Evolutionary conservation across 2,888 invertebrate species (phyloP).

Genomic region (Dicycla oo): DNA sequence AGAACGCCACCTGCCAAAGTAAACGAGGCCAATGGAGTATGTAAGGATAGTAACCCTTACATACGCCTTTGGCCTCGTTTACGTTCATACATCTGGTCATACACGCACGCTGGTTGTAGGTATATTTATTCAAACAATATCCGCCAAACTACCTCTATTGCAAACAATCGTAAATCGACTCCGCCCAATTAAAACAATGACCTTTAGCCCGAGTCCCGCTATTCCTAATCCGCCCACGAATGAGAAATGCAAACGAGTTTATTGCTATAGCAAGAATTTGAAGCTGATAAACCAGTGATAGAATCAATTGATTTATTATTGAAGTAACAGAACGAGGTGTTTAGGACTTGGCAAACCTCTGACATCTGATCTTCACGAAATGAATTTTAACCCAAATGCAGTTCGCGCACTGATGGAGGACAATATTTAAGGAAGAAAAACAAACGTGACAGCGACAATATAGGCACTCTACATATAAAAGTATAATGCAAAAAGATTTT

Average conservation of each 20-base stretch:
- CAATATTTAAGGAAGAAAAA: not conserved
- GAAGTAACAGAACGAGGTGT: not conserved
- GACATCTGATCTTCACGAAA: not conserved
- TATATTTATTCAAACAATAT: conserved; percentile 18
- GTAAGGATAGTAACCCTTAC: no score
- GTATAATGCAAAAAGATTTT: not conserved
- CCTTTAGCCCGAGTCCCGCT: conserved; percentile 39
- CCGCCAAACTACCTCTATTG: not conserved
- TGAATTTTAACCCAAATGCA: not conserved
- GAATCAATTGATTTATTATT: conserved; percentile 6
- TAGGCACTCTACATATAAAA: not conserved
- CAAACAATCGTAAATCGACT: conserved; percentile 24
- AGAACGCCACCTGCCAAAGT: no score
- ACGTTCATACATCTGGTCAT: no score
- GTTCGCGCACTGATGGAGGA: not conserved
- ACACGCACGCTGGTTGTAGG: not conserved
- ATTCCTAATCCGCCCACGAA: conserved; percentile 36
- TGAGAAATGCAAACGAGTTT: conserved; percentile 33
- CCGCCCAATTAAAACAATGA: conserved; percentile 40
- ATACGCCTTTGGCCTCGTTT: no score
- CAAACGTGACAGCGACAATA: not conserved
- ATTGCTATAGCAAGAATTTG: conserved; percentile 23
- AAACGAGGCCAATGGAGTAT: not conserved
- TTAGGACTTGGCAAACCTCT: not conserved
- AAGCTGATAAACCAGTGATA: not conserved